Conservation (phyloP, 2,888 invertebrate genomes). For the Chrysomela aeneicollis region DNA sequence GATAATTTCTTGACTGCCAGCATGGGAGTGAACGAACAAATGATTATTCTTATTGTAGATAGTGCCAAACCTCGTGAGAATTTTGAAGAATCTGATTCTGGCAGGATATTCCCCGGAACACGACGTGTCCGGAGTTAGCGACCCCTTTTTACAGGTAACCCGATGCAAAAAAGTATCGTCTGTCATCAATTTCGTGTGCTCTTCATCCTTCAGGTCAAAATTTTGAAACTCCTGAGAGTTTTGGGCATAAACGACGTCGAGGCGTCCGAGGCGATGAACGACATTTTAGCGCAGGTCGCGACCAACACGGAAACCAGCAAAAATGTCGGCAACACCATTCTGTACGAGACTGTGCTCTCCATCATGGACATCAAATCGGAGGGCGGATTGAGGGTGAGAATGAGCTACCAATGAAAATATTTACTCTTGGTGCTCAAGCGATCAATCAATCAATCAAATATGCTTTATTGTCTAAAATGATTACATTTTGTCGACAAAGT, state of each 20-base stretch:
- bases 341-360: conserved; percentile 99
- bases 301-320: conserved; percentile 99
- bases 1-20: too few species aligned
- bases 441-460: too few species aligned
- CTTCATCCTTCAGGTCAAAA: conserved; percentile 78
- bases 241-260: conserved; percentile 96
- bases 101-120: conserved; percentile 99
- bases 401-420: background rate
- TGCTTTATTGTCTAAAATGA: too few species aligned
- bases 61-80: conserved; percentile 97
- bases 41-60: conserved; percentile 72
- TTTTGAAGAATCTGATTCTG: conserved; percentile 96
- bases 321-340: conserved; percentile 99
- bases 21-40: too few species aligned
- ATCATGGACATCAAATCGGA: conserved; percentile 99
- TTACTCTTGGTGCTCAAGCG: too few species aligned
- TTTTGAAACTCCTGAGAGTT: conserved; percentile 91
- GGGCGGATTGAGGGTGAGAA: conserved; percentile 83
- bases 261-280: conserved; percentile 99
- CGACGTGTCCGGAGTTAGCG: conserved; percentile 98
- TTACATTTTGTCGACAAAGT: too few species aligned
- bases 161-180: too few species aligned
- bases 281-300: conserved; percentile 98
- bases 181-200: too few species aligned
- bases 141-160: conserved; percentile 97